Percentiles rank a stretch among this genome's conserved stretches.
Evolutionary conservation across 2,113 vertebrate species (phyloP).

Genomic region (Pleuronectes platessa): DNA sequence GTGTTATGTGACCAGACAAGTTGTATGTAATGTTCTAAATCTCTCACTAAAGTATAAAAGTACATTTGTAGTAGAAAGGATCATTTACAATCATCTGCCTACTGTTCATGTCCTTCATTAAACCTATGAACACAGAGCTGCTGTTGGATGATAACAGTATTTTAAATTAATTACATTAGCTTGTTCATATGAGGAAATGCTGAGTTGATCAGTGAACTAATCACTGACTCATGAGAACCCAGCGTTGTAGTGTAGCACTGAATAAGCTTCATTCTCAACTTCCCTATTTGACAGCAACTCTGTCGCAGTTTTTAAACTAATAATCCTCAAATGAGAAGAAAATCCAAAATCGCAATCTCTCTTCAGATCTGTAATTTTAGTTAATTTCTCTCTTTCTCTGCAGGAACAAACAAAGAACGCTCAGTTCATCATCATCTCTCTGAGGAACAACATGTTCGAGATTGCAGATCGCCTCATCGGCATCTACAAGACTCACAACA

Average conservation of each 20-base stretch:
- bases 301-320: too few relatives aligned
- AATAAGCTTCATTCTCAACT: background rate
- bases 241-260: constrained; percentile 4
- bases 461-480: constrained; percentile 95
- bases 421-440: constrained; percentile 98
- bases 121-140: too few relatives aligned
- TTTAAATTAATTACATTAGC: too few relatives aligned
- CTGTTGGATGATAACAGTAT: too few relatives aligned
- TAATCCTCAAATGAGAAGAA: too few relatives aligned
- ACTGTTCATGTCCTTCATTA: too few relatives aligned
- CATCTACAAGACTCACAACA: constrained; percentile 96
- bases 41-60: constrained; percentile 2
- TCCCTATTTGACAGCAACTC: too few relatives aligned
- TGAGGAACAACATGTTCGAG: constrained; percentile 99
- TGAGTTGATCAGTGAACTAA: constrained; percentile 6
- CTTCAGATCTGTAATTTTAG: background rate
- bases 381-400: constrained; percentile 8
- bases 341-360: background rate
- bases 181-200: too few relatives aligned
- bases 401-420: constrained; percentile 99
- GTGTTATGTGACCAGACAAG: background rate
- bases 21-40: background rate
- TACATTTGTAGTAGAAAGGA: background rate
- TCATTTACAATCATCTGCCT: too few relatives aligned
- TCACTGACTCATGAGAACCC: background rate